Conservation (phyloP, 2,113 vertebrate species). For the Aspiorhynchus laticeps region DNA sequence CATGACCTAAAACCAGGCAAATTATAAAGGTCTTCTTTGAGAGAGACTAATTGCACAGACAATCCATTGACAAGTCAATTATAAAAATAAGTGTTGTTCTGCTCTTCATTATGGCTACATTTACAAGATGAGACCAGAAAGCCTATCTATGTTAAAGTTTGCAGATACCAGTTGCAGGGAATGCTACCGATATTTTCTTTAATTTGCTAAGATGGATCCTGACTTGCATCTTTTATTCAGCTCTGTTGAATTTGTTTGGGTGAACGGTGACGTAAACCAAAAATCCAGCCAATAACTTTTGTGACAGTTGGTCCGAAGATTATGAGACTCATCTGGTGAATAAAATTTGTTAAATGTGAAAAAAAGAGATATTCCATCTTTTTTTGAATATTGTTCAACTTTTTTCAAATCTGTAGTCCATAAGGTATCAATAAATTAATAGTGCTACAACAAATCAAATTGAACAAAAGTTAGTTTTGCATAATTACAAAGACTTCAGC, state of each 20-base stretch:
- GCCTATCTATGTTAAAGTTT: not conserved
- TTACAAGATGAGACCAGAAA: not conserved
- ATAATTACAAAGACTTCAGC: not conserved
- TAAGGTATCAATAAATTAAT: too few species aligned
- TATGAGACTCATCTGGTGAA: not conserved
- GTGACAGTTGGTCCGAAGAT: not conserved
- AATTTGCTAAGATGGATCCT: not conserved
- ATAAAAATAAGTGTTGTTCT: not conserved
- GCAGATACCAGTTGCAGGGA: not conserved
- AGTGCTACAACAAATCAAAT: too few species aligned
- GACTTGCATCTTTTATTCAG: not conserved
- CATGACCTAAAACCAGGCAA: not conserved
- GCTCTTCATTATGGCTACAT: not conserved
- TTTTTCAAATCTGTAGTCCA: too few species aligned
- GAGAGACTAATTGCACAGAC: not conserved
- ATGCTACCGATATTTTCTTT: not conserved
- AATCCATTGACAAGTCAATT: not conserved
- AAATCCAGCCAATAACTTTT: not conserved
- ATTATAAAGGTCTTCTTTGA: not conserved
- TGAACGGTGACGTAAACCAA: not conserved
- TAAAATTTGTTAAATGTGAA: too few species aligned
- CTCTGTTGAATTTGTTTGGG: not conserved
- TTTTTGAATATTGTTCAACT: too few species aligned
- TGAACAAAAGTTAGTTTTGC: not conserved
- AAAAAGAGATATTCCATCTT: not conserved